phyloP scores from a whole-genome alignment of 2,888 invertebrate species.

The Deilephila porcellus region DNA sequence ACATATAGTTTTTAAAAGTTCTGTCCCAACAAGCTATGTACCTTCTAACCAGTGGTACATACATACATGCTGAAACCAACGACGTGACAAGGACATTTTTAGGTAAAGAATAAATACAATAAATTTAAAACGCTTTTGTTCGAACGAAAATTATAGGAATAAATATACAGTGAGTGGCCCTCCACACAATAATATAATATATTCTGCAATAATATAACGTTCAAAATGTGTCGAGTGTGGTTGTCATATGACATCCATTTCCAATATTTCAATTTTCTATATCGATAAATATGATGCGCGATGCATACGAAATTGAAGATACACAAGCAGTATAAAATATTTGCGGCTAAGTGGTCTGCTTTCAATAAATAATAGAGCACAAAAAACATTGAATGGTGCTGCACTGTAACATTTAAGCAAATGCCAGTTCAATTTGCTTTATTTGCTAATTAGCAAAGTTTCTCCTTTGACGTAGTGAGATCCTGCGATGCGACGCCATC shows the following conservation, averaged over 20 bases:
- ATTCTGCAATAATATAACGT: neutral
- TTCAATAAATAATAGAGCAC: conserved; percentile 1
- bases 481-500: conserved; percentile 45
- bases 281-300: neutral
- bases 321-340: neutral
- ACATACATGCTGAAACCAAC: too few species aligned
- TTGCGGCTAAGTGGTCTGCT: neutral
- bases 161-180: too few species aligned
- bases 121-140: too few species aligned
- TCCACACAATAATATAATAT: too few species aligned
- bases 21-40: too few species aligned
- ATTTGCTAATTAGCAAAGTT: conserved; percentile 80
- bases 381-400: neutral
- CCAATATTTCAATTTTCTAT: conserved; percentile 5
- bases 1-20: too few species aligned
- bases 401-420: conserved; percentile 47
- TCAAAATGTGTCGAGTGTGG: neutral
- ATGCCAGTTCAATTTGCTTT: conserved; percentile 71
- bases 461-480: conserved; percentile 62
- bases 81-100: too few species aligned
- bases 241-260: conserved; percentile 3
- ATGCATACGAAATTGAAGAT: neutral
- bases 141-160: too few species aligned
- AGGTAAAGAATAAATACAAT: too few species aligned
- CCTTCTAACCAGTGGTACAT: too few species aligned